Percentiles rank a stretch among this genome's conserved stretches.
Conservation (phyloP, 1,140 invertebrate species). For the Andricus grossulariae region DNA sequence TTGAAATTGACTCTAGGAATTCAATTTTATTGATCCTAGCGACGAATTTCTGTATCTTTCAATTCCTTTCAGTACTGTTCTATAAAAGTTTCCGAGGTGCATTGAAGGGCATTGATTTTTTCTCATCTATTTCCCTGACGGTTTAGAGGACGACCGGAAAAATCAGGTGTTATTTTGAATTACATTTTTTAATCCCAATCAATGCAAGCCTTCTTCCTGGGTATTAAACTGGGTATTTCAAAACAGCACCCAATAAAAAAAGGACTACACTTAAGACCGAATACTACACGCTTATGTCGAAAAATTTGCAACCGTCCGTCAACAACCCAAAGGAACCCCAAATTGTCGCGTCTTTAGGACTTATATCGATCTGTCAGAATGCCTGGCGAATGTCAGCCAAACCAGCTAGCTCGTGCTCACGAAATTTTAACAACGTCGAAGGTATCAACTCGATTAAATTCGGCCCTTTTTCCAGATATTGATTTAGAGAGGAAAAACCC, state of each 20-base stretch:
- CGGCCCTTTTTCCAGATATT: background rate
- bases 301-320: background rate
- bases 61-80: too few species aligned
- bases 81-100: too few species aligned
- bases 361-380: background rate
- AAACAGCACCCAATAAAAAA: slow-evolving; percentile 45
- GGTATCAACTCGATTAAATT: background rate
- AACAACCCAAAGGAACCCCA: slow-evolving; percentile 60
- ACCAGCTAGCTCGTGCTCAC: slow-evolving; percentile 57
- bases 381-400: background rate
- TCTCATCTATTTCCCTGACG: too few species aligned
- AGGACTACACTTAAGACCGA: slow-evolving; percentile 54
- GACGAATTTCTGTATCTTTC: too few species aligned
- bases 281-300: background rate
- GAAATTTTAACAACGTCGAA: background rate
- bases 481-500: background rate
- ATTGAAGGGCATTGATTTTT: too few species aligned
- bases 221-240: too few species aligned
- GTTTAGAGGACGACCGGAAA: too few species aligned
- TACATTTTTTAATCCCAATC: too few species aligned
- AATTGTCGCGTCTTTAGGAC: background rate
- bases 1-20: too few species aligned
- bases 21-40: too few species aligned
- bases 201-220: too few species aligned
- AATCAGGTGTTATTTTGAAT: too few species aligned